phyloP scores from a whole-genome alignment of 2,888 invertebrate species.

The Halocaridina rubra region DNA sequence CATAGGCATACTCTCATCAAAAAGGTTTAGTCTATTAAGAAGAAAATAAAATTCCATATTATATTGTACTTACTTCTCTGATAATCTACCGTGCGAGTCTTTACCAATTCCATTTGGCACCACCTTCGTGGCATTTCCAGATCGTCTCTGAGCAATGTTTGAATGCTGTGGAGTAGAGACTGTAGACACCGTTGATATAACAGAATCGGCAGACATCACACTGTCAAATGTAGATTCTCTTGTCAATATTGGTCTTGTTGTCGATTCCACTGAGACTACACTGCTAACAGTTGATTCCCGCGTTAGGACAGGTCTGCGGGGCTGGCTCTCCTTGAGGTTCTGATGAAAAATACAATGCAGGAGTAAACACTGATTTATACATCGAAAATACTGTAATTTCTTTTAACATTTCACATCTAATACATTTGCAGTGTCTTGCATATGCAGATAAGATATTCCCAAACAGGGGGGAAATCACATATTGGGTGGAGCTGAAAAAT shows the following conservation, averaged over 20 bases:
- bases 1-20: no score
- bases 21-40: no score
- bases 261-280: constrained; percentile 35
- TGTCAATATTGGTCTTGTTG: constrained; percentile 9
- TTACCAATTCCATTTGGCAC: constrained; percentile 45
- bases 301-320: constrained; percentile 7
- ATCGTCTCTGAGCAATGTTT: neutral
- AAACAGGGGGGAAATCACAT: no score
- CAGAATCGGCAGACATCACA: constrained; percentile 35
- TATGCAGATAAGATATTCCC: no score
- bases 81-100: constrained; percentile 16
- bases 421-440: no score
- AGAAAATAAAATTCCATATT: neutral
- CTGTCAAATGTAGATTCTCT: constrained; percentile 24
- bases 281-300: constrained; percentile 20
- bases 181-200: constrained; percentile 27
- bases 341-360: constrained; percentile 14
- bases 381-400: no score
- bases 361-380: no score
- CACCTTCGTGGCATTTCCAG: neutral
- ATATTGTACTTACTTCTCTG: constrained; percentile 24
- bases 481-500: no score
- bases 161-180: constrained; percentile 31
- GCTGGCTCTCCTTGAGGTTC: constrained; percentile 3
- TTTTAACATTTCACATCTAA: no score